Conservation (phyloP, 2,113 vertebrate genomes). For the Cyphomyrus plagiostoma region DNA sequence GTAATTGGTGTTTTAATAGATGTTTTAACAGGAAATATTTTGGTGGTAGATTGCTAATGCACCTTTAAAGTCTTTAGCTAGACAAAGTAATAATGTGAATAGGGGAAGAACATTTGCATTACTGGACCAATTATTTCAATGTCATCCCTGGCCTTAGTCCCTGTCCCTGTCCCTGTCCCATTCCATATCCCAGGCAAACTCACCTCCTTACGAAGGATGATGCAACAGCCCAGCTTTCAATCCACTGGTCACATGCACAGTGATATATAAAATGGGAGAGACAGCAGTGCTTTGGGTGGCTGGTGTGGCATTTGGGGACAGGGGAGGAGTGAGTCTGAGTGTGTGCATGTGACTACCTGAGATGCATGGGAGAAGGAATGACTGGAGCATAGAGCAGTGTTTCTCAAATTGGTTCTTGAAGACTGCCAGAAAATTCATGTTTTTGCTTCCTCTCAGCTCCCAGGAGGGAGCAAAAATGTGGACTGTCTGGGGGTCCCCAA, state of each 20-base stretch:
- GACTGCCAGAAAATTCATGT: neutral
- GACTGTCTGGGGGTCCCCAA: neutral
- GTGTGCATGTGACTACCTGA: slow-evolving; percentile 13
- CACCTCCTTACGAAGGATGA: slow-evolving; percentile 27
- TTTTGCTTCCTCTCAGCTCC: neutral
- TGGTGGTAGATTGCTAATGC: neutral
- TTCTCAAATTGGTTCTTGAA: neutral
- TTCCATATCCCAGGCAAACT: slow-evolving; percentile 35
- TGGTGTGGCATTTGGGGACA: neutral
- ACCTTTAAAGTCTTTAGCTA: neutral
- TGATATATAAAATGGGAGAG: slow-evolving; percentile 37
- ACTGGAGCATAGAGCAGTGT: neutral
- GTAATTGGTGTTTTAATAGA: neutral
- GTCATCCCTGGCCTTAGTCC: slow-evolving; percentile 13
- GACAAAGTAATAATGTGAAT: neutral
- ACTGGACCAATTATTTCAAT: neutral
- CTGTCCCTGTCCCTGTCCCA: neutral
- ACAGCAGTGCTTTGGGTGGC: slow-evolving; percentile 12
- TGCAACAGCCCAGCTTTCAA: slow-evolving; percentile 40
- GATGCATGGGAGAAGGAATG: neutral
- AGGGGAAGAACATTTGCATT: neutral
- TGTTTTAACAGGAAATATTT: neutral
- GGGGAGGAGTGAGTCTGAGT: neutral
- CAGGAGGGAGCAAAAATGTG: neutral
- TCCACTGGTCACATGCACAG: slow-evolving; percentile 43